Conservation (phyloP, 1,140 invertebrate genomes). For the Periplaneta americana region DNA sequence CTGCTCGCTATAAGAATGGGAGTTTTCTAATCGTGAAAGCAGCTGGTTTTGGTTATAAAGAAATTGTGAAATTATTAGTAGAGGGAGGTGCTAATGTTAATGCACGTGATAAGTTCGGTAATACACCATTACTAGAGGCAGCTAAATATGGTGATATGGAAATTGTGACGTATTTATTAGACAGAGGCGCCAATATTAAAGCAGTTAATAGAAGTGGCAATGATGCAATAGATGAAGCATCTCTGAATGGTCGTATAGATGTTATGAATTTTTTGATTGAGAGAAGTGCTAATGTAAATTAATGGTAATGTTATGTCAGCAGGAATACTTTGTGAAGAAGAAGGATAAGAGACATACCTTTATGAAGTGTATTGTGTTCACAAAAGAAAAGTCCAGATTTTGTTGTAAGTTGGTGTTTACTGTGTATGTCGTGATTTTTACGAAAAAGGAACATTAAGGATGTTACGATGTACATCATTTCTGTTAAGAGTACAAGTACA, state of each 20-base stretch:
- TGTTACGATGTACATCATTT: no score
- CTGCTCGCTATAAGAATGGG: not conserved
- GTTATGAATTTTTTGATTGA: not conserved
- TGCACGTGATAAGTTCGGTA: no score
- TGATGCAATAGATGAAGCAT: not conserved
- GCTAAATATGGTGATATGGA: not conserved
- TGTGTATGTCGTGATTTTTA: no score
- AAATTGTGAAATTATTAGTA: not conserved
- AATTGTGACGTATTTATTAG: not conserved
- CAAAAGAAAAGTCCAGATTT: no score
- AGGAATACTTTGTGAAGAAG: no score
- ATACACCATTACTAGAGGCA: not conserved
- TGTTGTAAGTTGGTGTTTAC: no score
- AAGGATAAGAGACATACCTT: no score
- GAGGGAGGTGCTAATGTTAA: no score
- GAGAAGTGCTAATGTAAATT: not conserved
- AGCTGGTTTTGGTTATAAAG: not conserved
- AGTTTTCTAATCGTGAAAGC: not conserved
- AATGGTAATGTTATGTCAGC: not conserved
- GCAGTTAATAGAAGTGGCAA: not conserved
- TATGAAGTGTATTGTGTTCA: no score
- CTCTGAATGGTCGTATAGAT: not conserved
- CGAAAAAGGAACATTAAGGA: no score
- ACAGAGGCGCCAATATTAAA: not conserved
- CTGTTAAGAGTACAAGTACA: no score